Evolutionary conservation across 2,888 invertebrate genomes (phyloP), one percentile per base, ranked within the genome.

Genomic region (Stenodera caucasica): DNA sequence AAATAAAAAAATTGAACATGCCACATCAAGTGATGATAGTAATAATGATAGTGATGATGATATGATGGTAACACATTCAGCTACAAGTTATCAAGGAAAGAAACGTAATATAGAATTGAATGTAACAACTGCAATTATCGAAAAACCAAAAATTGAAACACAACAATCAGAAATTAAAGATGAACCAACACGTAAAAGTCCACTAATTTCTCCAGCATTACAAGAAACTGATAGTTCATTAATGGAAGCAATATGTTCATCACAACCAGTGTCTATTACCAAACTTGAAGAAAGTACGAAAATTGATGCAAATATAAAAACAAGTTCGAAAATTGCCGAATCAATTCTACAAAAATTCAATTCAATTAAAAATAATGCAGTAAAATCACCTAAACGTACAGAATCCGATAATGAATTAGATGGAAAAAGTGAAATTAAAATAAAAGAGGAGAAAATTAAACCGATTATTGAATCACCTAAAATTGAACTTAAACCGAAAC

Each of bases 11-110:
- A 58, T 61, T n/a, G 61, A 58, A 55, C 50, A 53, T 29, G 52
- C 61, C 0, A 35, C 55, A n/a, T 50, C 63, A 0, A 69, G 65
- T 6, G 86, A 87, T 21, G 86, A 84, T 63, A 81, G 84, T 61
- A 84, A 63, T 40, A 55, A 63, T 23, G 75, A 75, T 15, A 75
- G 72, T 57, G 78, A 78, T 58, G 79, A 80, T 60, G 76, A 77
- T 55, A 70, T 81, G 21, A 67, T 80, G 30, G 73, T 78, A 21
- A 72, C 70, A 30, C 72, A 75, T 8, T 71, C 77, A 0, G 70
- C 70, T 73, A 78, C 69, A n/a, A 78, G 76, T 54, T 79, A 76
- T 32, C 70, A 70, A 45, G 58, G 57, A 2, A 68, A 75, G 15
- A 69, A 56, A 49, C 61, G 60, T 35, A 69, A 67, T 40, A 37